phyloP scores from a whole-genome alignment of 2,113 vertebrate species.

The Phylloscopus trochiloides region DNA sequence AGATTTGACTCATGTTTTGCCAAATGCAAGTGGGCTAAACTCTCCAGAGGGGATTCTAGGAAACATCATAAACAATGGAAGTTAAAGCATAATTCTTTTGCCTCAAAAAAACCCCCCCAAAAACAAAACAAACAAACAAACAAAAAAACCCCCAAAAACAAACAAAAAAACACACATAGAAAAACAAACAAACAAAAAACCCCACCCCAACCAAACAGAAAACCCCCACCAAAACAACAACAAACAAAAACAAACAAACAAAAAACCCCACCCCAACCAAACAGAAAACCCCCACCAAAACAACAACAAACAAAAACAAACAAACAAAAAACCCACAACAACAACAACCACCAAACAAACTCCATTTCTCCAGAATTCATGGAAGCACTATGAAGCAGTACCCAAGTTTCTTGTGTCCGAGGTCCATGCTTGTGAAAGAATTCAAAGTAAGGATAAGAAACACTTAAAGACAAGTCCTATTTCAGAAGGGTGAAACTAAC shows the following conservation, averaged over 20 bases:
- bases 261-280: too few species aligned
- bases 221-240: too few species aligned
- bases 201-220: too few species aligned
- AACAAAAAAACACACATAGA: not conserved
- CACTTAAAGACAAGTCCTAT: not conserved
- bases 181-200: too few species aligned
- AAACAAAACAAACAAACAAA: too few species aligned
- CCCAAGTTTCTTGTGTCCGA: not conserved
- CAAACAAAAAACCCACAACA: too few species aligned
- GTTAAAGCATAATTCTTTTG: not conserved
- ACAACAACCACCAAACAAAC: too few species aligned
- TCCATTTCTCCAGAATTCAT: not conserved
- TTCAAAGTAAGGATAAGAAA: not conserved
- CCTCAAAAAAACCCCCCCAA: not conserved
- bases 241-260: not conserved
- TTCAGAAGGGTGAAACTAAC: not conserved
- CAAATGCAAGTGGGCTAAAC: not conserved
- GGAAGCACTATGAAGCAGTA: not conserved
- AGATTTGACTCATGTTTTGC: not conserved
- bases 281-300: too few species aligned
- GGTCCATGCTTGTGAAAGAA: not conserved
- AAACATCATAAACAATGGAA: not conserved
- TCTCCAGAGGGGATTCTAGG: not conserved
- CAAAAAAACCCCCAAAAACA: not conserved
- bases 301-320: too few species aligned